Evolutionary conservation across 2,797 vertebrate species (phyloP), one percentile per base, ranked within the genome.

Genomic region (Pelodytes ibericus): DNA sequence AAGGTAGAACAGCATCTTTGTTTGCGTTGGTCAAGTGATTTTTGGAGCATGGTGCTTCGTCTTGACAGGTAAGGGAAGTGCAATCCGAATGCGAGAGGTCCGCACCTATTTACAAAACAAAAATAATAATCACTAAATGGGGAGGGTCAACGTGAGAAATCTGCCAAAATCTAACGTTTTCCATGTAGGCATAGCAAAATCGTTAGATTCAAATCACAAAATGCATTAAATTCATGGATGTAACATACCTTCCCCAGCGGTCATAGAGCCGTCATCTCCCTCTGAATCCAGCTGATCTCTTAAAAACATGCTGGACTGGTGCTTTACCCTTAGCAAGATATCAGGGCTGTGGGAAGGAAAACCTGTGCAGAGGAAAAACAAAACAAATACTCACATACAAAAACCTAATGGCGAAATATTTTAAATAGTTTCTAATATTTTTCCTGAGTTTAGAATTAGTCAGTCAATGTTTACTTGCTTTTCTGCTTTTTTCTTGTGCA

Each of bases 241-340:
- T 26, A 15, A 63, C 13, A 24, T 41, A 41, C 3, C 20, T 24
- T 9, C 25, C 8, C 20, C 22, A 20, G 30, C 18, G 13, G 6
- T 39, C 1, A 27, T 26, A 9, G 1, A 20, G 5, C 33, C 10
- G 24, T 66, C 20, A 7, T 49, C 47, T 26, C 31, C 25, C 15
- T 39, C 20, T 20, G n/a, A 18, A 4, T 39, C 13, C 31, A 36
- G 13, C 16, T 36, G 29, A 63, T 36, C 71, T 25, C 49, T 51
- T 64, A 36, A 22, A 9, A 63, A 26, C 7, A 29, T n/a, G 29
- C 29, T 61, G 9, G 16, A 20, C 18, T 71, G 68, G 16, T 72
- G 59, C 47, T 72, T 72, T 10, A 72, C 30, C 7, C 71, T 26
- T 36, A 72, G 26, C 20, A 72, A 24, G 27, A 72, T 53, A 44